phyloP scores from a whole-genome alignment of 1,140 invertebrate genomes.

The Microplitis mediator region DNA sequence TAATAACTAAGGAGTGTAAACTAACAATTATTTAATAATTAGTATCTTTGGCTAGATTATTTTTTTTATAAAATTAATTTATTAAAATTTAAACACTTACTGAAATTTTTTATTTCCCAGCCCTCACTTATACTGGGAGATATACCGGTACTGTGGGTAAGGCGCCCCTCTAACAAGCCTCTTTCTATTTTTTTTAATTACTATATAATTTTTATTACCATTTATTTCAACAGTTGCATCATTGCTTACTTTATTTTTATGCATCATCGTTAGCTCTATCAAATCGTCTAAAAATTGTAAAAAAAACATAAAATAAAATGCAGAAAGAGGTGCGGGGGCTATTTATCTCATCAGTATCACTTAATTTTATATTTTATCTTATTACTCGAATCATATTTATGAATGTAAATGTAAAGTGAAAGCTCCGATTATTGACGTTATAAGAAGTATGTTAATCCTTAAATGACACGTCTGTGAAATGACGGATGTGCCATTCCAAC shows the following conservation, averaged over 20 bases:
- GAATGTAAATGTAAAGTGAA: too few relatives aligned
- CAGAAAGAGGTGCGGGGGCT: conserved; percentile 42
- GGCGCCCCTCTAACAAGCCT: conserved; percentile 49
- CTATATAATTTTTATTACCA: conserved; percentile 2
- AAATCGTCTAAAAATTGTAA: neutral
- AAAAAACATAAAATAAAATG: neutral
- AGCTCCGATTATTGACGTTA: too few relatives aligned
- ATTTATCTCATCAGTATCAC: conserved; percentile 55
- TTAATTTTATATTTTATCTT: conserved; percentile 24
- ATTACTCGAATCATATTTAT: conserved; percentile 24
- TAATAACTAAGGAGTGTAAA: conserved; percentile 5
- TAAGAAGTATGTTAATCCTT: too few relatives aligned
- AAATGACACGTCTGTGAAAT: too few relatives aligned
- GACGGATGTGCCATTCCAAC: too few relatives aligned
- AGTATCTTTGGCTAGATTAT: too few relatives aligned
- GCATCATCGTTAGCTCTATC: neutral
- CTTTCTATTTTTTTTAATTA: conserved; percentile 37
- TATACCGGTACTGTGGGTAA: conserved; percentile 61
- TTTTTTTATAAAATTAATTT: conserved; percentile 10
- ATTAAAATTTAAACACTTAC: conserved; percentile 37
- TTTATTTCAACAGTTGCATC: neutral
- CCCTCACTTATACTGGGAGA: conserved; percentile 58
- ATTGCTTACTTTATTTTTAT: neutral
- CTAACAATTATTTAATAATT: conserved; percentile 11
- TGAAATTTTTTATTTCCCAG: conserved; percentile 51